These are phyloP conservation scores for Phortica variegata DNA, from an alignment of 1,140 invertebrate genomes.

Conservation along the genomic window DNA sequence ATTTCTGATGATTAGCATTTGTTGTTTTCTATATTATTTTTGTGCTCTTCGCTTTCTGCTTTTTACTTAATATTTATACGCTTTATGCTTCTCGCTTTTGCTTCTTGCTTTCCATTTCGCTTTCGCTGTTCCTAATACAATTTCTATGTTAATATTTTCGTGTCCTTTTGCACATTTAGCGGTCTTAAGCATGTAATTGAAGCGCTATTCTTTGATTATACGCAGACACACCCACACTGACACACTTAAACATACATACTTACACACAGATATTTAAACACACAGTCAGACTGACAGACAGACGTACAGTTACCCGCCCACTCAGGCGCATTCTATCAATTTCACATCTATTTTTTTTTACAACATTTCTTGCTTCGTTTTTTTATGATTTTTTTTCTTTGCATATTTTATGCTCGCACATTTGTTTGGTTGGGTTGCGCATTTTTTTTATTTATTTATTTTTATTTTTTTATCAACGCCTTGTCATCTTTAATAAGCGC, in stretches of 20 bases:
- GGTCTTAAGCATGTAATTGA: too few relatives aligned
- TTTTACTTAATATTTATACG: slow-evolving; percentile 10
- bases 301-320: too few relatives aligned
- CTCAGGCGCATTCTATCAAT: too few relatives aligned
- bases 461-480: slow-evolving; percentile 28
- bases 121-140: slow-evolving; percentile 28
- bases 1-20: slow-evolving; percentile 51
- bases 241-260: too few relatives aligned
- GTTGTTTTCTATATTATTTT: slow-evolving; percentile 30
- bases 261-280: too few relatives aligned
- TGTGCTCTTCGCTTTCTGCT: slow-evolving; percentile 8
- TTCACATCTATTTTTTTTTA: slow-evolving; percentile 12
- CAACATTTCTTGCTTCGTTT: slow-evolving; percentile 4
- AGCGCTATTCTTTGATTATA: too few relatives aligned
- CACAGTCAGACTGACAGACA: too few relatives aligned
- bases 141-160: slow-evolving; percentile 53
- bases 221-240: too few relatives aligned
- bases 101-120: slow-evolving; percentile 31
- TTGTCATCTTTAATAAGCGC: slow-evolving; percentile 52
- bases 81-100: slow-evolving; percentile 14
- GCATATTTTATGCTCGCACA: background rate
- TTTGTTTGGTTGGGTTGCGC: slow-evolving; percentile 1
- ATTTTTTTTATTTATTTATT: slow-evolving; percentile 13
- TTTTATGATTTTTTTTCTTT: background rate
- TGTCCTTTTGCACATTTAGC: too few relatives aligned